Evolutionary conservation across 2,797 vertebrate genomes (phyloP).

Genomic region (Tolypeutes matacus): DNA sequence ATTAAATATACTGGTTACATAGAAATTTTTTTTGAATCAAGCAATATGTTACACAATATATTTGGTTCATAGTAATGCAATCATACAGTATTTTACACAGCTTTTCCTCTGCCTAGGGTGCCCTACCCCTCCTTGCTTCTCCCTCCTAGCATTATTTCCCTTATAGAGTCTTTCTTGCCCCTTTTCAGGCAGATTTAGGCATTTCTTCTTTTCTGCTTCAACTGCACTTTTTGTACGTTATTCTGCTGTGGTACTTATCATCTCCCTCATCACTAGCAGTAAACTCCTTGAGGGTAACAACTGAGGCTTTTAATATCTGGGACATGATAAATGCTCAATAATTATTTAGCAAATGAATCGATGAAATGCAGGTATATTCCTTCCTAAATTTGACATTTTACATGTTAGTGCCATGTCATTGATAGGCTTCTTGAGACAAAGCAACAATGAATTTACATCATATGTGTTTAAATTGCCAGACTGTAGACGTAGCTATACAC

Average conservation of each 20-base stretch:
- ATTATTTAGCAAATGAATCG: neutral
- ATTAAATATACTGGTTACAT: too few relatives aligned
- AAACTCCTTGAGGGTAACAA: slow-evolving; percentile 8
- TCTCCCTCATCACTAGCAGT: neutral
- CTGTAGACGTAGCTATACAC: neutral
- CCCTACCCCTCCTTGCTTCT: neutral
- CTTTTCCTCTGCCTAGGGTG: neutral
- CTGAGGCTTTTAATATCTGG: neutral
- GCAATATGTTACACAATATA: too few relatives aligned
- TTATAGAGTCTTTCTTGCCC: slow-evolving; percentile 45
- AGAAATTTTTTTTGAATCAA: too few relatives aligned
- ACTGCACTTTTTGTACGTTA: neutral
- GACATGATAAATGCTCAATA: neutral
- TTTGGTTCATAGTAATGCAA: too few relatives aligned
- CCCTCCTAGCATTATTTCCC: neutral
- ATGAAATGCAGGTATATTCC: neutral
- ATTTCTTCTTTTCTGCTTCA: neutral
- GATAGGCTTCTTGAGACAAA: neutral
- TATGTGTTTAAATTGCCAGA: neutral
- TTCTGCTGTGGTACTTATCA: slow-evolving; percentile 23
- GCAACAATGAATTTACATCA: neutral
- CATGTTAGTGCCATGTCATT: neutral
- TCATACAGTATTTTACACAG: too few relatives aligned
- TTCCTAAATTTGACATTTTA: slow-evolving; percentile 45
- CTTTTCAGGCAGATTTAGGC: neutral